Evolutionary conservation across 2,888 invertebrate species (phyloP).

Genomic region (Nemurella pictetii): DNA sequence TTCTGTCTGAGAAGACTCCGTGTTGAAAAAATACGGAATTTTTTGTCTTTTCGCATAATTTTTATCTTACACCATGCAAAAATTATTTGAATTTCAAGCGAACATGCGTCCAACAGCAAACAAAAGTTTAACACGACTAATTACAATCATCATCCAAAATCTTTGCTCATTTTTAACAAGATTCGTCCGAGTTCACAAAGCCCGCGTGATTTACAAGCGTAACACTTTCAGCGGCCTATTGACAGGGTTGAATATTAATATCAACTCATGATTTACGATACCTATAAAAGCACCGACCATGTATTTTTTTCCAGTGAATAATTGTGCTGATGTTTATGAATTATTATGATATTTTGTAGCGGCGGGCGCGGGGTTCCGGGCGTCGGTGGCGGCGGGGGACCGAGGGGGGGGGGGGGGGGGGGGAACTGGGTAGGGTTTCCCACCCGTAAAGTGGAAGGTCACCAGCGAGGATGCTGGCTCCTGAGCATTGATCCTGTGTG

Average conservation of each 20-base stretch:
- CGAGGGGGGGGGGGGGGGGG: not conserved
- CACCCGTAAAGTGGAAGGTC: constrained; percentile 1
- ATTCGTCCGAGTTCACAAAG: not conserved
- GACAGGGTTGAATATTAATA: not conserved
- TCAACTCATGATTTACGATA: not conserved
- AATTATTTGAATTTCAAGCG: no score
- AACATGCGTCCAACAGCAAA: no score
- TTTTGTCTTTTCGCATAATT: no score
- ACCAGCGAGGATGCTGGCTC: not conserved
- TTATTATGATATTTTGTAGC: not conserved
- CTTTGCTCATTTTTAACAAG: no score
- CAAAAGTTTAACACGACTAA: no score
- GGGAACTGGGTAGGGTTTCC: not conserved
- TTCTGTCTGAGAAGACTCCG: no score
- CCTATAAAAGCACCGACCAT: not conserved
- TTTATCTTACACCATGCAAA: no score
- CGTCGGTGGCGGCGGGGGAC: not conserved
- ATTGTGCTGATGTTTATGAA: not conserved
- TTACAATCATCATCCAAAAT: no score
- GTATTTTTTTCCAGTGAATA: not conserved
- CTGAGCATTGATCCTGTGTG: constrained; percentile 23
- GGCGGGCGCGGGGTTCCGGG: not conserved
- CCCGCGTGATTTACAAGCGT: not conserved
- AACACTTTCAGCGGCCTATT: not conserved
- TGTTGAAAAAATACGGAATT: no score